Evolutionary conservation across 1,140 invertebrate species (phyloP).

Genomic region (Drosophila neocordata): DNA sequence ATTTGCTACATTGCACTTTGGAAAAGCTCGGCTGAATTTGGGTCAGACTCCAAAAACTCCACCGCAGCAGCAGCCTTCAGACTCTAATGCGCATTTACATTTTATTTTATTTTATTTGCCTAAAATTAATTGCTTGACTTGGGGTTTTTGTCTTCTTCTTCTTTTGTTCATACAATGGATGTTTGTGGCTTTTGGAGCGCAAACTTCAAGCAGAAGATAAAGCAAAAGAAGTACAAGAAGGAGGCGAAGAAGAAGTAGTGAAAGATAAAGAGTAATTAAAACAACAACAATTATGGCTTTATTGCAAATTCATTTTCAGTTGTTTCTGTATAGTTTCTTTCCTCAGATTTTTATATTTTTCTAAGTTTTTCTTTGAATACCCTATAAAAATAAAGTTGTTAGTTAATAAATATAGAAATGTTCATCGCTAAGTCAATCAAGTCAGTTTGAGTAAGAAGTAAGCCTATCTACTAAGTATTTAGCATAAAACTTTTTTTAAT

Average conservation of each 20-base stretch:
- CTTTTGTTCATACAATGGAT: conserved; percentile 41
- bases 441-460: too few relatives aligned
- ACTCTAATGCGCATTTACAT: conserved; percentile 51
- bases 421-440: too few relatives aligned
- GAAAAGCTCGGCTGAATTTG: conserved; percentile 52
- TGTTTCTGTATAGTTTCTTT: conserved; percentile 14
- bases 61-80: conserved; percentile 43
- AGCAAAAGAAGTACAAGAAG: conserved; percentile 24
- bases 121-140: conserved; percentile 47
- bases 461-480: too few relatives aligned
- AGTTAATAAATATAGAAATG: too few relatives aligned
- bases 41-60: conserved; percentile 37
- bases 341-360: background rate
- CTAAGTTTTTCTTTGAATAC: conserved; percentile 3
- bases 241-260: conserved; percentile 14
- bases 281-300: conserved; percentile 42
- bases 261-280: conserved; percentile 40
- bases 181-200: conserved; percentile 51
- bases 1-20: conserved; percentile 55
- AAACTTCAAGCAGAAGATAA: conserved; percentile 31
- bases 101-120: conserved; percentile 61
- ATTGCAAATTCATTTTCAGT: conserved; percentile 52
- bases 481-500: too few relatives aligned
- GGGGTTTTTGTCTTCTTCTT: conserved; percentile 1
- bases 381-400: background rate